phyloP scores from a whole-genome alignment of 2,888 invertebrate genomes.

The Merodon equestris region DNA sequence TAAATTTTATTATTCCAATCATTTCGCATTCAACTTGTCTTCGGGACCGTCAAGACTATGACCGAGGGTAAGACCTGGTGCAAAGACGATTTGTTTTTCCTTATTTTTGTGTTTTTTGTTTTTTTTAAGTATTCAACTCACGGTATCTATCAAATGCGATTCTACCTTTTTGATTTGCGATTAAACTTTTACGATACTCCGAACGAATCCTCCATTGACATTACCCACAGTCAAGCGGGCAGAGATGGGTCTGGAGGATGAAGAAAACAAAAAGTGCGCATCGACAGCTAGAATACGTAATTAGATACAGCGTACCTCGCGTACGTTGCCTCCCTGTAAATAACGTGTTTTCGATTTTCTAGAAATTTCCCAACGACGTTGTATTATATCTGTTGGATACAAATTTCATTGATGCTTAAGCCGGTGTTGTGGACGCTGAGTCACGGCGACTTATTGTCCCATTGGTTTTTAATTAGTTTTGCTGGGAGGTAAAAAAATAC shows the following conservation, averaged over 20 bases:
- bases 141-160: conserved; percentile 58
- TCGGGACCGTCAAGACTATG: conserved; percentile 14
- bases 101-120: too few relatives aligned
- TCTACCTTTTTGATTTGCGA: conserved; percentile 64
- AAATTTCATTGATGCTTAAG: conserved; percentile 48
- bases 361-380: conserved; percentile 25
- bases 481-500: conserved; percentile 18
- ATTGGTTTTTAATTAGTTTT: conserved; percentile 63
- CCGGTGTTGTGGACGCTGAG: conserved; percentile 42
- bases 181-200: conserved; percentile 54
- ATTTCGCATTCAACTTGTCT: conserved; percentile 23
- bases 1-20: conserved; percentile 65
- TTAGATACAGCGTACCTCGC: conserved; percentile 36
- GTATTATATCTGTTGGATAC: conserved; percentile 19
- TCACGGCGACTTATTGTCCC: conserved; percentile 37
- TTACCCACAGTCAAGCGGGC: conserved; percentile 1
- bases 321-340: too few relatives aligned
- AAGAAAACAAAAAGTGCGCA: conserved; percentile 39
- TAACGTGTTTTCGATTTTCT: conserved; percentile 14
- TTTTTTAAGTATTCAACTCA: conserved; percentile 50
- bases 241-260: not conserved
- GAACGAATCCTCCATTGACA: conserved; percentile 15
- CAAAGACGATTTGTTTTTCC: conserved; percentile 5
- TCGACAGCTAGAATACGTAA: conserved; percentile 59
- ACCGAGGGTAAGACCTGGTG: conserved; percentile 4